phyloP scores from a whole-genome alignment of 2,888 invertebrate species.

The Shargacucullia verbasci region DNA sequence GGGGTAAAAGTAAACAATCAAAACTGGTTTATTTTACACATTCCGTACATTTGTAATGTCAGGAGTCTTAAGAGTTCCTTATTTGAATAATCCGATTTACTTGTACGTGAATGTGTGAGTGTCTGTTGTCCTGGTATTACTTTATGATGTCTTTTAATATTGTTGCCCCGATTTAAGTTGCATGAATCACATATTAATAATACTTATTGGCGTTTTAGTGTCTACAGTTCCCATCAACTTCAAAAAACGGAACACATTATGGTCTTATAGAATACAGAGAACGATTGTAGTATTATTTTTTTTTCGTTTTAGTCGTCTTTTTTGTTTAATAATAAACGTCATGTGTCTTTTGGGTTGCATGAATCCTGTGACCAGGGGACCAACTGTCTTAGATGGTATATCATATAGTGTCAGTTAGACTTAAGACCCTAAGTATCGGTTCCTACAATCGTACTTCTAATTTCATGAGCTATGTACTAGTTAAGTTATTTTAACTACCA shows the following conservation, averaged over 20 bases:
- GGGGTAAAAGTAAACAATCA: not conserved
- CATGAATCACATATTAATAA: too few relatives aligned
- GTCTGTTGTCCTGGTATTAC: slow-evolving; percentile 16
- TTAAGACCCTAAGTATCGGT: too few relatives aligned
- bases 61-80: slow-evolving; percentile 10
- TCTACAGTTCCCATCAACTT: slow-evolving; percentile 19
- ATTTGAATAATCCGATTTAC: slow-evolving; percentile 32
- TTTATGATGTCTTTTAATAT: slow-evolving; percentile 34
- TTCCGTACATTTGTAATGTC: slow-evolving; percentile 7
- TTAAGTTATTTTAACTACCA: slow-evolving; percentile 29
- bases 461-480: slow-evolving; percentile 5
- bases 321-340: too few relatives aligned
- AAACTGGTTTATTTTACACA: not conserved
- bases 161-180: slow-evolving; percentile 5
- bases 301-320: too few relatives aligned
- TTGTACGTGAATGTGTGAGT: slow-evolving; percentile 7
- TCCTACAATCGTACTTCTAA: too few relatives aligned
- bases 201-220: slow-evolving; percentile 38
- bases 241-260: too few relatives aligned
- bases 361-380: too few relatives aligned
- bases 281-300: too few relatives aligned
- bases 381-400: too few relatives aligned
- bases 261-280: too few relatives aligned
- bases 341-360: too few relatives aligned
- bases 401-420: too few relatives aligned